These are phyloP conservation scores for Pomatostomus ruficeps DNA, from an alignment of 2,113 vertebrate genomes.

Conservation along the genomic window DNA sequence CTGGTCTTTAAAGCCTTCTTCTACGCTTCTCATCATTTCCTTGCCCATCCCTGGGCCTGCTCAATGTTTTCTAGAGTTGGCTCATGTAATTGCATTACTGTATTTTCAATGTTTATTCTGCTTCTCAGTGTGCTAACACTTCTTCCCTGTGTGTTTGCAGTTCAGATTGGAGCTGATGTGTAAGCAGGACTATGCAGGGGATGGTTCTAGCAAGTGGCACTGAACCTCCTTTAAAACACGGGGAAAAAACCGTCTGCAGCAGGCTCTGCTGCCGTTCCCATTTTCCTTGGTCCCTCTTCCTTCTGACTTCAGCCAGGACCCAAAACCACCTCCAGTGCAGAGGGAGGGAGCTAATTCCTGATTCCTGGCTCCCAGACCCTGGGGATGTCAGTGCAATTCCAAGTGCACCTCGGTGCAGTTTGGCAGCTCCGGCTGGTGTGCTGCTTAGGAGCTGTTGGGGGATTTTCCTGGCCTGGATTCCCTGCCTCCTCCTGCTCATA, in stretches of 20 bases:
- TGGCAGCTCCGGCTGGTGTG: neutral
- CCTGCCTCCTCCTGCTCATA: neutral
- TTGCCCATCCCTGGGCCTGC: neutral
- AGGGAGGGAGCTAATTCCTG: neutral
- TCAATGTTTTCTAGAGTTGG: neutral
- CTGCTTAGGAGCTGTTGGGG: neutral
- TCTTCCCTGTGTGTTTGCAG: neutral
- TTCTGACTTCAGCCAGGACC: neutral
- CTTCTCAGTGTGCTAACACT: neutral
- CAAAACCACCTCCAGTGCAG: neutral
- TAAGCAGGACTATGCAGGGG: neutral
- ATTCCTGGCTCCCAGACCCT: neutral
- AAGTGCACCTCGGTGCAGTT: neutral
- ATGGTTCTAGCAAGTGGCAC: neutral
- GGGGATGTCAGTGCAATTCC: neutral
- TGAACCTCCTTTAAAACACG: neutral
- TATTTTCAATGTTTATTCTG: neutral
- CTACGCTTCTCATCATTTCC: neutral
- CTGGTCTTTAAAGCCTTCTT: neutral
- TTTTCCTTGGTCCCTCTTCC: neutral
- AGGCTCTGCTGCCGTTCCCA: neutral
- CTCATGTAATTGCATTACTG: neutral
- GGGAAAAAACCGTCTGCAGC: neutral
- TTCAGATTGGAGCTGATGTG: neutral
- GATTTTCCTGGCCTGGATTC: neutral